Evolutionary conservation across 2,113 vertebrate genomes (phyloP), one percentile per base, ranked within the genome.

Genomic region (Mugil cephalus): DNA sequence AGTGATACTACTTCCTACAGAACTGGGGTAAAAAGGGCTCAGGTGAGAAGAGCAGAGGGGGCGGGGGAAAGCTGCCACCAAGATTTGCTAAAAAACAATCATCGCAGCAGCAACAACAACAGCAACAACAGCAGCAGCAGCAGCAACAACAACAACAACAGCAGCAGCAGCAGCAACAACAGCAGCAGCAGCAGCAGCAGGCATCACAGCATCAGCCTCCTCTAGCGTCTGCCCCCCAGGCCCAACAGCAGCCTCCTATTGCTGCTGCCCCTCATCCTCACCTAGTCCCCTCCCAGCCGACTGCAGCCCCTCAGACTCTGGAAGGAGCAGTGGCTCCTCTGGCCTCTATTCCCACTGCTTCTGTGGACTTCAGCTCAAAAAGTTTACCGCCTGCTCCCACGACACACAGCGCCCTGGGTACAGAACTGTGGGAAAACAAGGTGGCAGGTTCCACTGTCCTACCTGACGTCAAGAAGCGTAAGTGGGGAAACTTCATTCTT

Each of bases 1-100:
- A 34, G 15, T 59, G 2, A 21, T 21, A 1, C 8, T 13, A 1
- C 18, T 53, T 5, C 48, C 61, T 84, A 74, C 92, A 99, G 98
- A 96, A 96, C 64, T 99, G 96, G 96, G 95, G 93, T 87, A 99
- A 99, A 92, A 99, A 99, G 84, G 94, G 95, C 74, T 93, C 95
- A 1, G 93, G 91, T 0, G 98, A 99, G 75, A 99, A 99, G 79
- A 94, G 94, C 73, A 93, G 98, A 89, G 95, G 94, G 76, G 94
- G 94, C 42, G 96, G 96, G 53, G 92, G 90, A 72, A 99, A 99
- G 80, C 94, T 99, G 36, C 98, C 98, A 10, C 98, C 98, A 34
- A 93, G 98, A 76, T 98, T 99, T 94, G 98, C 97, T 69, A 99
- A 99, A 88, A 99, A 99, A 77, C 96, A 97, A 79, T 87, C 96